Evolutionary conservation across 2,113 vertebrate species (phyloP).

Genomic region (Dromas ardeola): DNA sequence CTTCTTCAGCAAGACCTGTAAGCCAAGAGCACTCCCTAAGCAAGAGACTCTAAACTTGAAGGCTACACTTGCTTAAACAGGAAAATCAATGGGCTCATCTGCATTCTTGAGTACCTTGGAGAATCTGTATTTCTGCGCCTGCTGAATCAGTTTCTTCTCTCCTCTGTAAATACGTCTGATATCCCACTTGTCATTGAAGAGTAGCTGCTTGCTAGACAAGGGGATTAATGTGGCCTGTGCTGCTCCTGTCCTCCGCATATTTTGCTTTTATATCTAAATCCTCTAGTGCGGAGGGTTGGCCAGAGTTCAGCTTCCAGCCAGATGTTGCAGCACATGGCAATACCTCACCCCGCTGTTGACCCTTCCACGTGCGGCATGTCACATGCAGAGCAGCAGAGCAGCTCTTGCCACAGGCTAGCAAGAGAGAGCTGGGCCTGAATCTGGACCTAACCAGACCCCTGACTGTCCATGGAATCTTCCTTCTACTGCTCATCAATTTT

Average conservation of each 20-base stretch:
- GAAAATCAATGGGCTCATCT: not conserved
- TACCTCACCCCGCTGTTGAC: not conserved
- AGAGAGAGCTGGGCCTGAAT: not conserved
- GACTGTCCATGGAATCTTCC: not conserved
- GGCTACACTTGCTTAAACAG: not conserved
- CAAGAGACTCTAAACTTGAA: not conserved
- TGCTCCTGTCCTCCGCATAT: not conserved
- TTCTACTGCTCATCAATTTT: not conserved
- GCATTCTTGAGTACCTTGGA: not conserved
- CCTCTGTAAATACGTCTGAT: not conserved
- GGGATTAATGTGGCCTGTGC: constrained; percentile 1
- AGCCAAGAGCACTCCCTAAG: not conserved
- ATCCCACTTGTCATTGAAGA: not conserved
- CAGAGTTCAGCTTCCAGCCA: constrained; percentile 34
- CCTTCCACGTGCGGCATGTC: not conserved
- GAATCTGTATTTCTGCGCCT: not conserved
- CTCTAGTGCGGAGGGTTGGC: not conserved
- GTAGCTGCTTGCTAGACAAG: constrained; percentile 16
- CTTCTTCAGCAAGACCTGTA: not conserved
- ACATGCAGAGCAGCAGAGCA: not conserved
- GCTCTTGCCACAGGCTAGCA: not conserved
- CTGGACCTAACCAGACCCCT: not conserved
- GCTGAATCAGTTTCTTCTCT: not conserved
- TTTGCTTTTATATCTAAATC: constrained; percentile 30
- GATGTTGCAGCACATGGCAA: constrained; percentile 47